phyloP scores from a whole-genome alignment of 2,797 vertebrate genomes.

The Lepus oiostolus region DNA sequence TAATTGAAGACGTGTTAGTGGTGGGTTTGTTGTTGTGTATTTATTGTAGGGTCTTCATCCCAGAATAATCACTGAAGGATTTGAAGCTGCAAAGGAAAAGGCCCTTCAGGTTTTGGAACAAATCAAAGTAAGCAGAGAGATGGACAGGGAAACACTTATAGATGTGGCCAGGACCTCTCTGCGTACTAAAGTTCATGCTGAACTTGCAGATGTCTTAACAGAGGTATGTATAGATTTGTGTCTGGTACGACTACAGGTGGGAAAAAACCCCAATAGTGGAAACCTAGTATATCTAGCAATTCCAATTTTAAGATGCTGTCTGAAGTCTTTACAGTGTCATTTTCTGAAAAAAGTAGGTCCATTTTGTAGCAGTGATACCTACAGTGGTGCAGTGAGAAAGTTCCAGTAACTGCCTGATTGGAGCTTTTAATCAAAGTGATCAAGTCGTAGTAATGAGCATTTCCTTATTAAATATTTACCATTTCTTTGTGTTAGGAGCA shows the following conservation, averaged over 20 bases:
- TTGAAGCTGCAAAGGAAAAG: slow-evolving; percentile 97
- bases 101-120: slow-evolving; percentile 95
- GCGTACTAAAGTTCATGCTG: slow-evolving; percentile 95
- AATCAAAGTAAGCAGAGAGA: slow-evolving; percentile 93
- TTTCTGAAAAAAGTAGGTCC: not conserved
- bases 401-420: not conserved
- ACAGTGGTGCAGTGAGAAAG: not conserved
- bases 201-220: slow-evolving; percentile 96
- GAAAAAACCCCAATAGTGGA: not conserved
- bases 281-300: not conserved
- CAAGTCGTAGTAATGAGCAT: not conserved
- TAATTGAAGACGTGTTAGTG: not conserved
- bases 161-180: slow-evolving; percentile 97
- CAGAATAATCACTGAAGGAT: slow-evolving; percentile 97
- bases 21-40: not conserved
- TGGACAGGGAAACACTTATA: slow-evolving; percentile 95
- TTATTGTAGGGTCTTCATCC: slow-evolving; percentile 95
- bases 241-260: not conserved
- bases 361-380: not conserved
- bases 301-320: not conserved
- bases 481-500: not conserved
- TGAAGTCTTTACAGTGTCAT: not conserved
- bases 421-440: not conserved
- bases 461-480: not conserved
- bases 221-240: slow-evolving; percentile 90